Percentiles rank a stretch among this genome's conserved stretches.
Evolutionary conservation across 1,140 invertebrate species (phyloP).

Genomic region (Schlechtendalia chinensis): DNA sequence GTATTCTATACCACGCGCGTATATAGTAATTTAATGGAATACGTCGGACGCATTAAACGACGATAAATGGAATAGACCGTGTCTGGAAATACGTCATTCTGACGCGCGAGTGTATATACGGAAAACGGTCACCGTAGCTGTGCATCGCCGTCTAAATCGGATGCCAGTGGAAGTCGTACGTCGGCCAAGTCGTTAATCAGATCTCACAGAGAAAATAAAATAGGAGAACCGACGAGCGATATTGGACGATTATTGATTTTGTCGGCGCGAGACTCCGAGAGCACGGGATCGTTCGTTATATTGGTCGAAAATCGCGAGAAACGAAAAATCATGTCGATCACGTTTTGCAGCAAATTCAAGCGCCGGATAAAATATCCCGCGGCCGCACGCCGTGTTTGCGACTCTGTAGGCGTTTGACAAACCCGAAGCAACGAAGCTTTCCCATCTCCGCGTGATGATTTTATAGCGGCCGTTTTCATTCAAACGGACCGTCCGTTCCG

Average conservation of each 20-base stretch:
- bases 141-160: slow-evolving; percentile 1
- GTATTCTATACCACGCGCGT: not conserved
- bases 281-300: too few relatives aligned
- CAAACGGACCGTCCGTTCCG: too few relatives aligned
- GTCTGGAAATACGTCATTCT: not conserved
- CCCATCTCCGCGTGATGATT: too few relatives aligned
- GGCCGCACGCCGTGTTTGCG: too few relatives aligned
- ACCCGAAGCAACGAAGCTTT: too few relatives aligned
- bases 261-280: too few relatives aligned
- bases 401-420: too few relatives aligned
- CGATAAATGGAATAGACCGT: slow-evolving; percentile 27
- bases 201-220: not conserved
- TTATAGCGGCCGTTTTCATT: too few relatives aligned
- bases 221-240: not conserved
- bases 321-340: too few relatives aligned
- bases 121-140: not conserved
- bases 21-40: not conserved
- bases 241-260: slow-evolving; percentile 22
- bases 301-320: too few relatives aligned
- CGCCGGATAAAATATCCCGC: too few relatives aligned
- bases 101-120: not conserved
- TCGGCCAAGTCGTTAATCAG: not conserved
- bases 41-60: not conserved
- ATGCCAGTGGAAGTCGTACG: not conserved
- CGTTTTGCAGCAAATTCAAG: too few relatives aligned